Percentiles rank a stretch among this genome's conserved stretches.
These are phyloP conservation scores for Cairina moschata DNA, from an alignment of 2,113 vertebrate species.

Conservation along the genomic window DNA sequence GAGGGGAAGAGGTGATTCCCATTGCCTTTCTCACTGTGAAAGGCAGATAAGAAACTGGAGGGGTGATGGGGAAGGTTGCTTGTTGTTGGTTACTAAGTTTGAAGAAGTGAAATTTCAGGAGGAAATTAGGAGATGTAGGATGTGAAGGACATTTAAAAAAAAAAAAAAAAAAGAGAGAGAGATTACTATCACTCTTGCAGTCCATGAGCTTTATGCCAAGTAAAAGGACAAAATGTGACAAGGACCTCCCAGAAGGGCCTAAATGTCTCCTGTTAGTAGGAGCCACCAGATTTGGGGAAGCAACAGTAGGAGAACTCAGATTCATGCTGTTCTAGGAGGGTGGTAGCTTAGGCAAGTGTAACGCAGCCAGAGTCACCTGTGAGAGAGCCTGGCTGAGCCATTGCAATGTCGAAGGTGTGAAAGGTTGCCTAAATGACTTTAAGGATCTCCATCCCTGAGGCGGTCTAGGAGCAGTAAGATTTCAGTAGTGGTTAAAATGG, in stretches of 20 bases:
- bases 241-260: neutral
- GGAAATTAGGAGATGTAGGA: neutral
- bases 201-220: neutral
- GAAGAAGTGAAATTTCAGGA: neutral
- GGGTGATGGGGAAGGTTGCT: neutral
- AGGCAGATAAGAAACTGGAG: neutral
- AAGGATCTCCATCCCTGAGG: neutral
- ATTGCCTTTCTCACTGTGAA: neutral
- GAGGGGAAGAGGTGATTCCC: neutral
- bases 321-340: neutral
- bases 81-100: neutral
- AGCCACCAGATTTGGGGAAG: neutral
- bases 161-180: neutral
- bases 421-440: neutral
- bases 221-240: neutral
- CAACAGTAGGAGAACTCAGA: neutral
- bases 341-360: neutral
- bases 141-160: neutral
- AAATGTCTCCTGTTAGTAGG: neutral
- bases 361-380: neutral
- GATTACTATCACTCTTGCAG: neutral
- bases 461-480: neutral
- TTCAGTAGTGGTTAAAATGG: slow-evolving; percentile 7
- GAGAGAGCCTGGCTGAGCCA: neutral
- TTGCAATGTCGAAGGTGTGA: neutral